Evolutionary conservation across 2,113 vertebrate species (phyloP).

Genomic region (Tympanuchus pallidicinctus): DNA sequence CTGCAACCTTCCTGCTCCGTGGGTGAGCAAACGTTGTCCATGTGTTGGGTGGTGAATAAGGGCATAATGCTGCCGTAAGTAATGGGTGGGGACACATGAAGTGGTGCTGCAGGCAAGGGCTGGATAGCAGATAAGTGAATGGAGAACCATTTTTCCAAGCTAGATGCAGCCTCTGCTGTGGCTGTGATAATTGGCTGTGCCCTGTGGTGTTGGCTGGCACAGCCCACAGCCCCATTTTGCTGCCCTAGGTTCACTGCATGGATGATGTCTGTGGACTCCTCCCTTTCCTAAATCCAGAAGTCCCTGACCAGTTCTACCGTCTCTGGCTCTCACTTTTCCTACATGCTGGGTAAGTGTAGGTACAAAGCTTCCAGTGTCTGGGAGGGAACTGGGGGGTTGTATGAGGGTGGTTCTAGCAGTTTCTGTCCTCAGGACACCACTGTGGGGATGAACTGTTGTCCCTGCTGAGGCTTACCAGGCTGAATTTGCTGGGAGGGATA

Average conservation of each 20-base stretch:
- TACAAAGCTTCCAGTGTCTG: neutral
- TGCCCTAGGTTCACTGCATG: conserved; percentile 95
- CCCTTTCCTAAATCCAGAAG: conserved; percentile 96
- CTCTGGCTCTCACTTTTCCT: conserved; percentile 98
- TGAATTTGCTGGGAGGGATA: neutral
- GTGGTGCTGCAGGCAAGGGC: neutral
- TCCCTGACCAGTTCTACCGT: conserved; percentile 98
- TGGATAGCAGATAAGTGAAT: neutral
- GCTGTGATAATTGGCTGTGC: neutral
- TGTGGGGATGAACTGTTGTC: neutral
- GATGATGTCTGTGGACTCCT: conserved; percentile 96
- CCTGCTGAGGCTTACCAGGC: neutral
- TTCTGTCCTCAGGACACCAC: neutral
- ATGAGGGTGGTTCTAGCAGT: neutral
- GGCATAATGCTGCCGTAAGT: neutral
- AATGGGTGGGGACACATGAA: fast-evolving
- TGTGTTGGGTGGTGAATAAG: neutral
- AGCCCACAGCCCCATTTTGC: neutral
- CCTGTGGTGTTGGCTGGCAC: neutral
- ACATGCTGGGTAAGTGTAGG: conserved; percentile 89
- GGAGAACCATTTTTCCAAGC: neutral
- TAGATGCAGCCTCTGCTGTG: neutral
- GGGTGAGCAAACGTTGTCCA: fast-evolving
- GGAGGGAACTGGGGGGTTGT: fast-evolving
- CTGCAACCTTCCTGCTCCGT: fast-evolving